Base-by-base conservation (phyloP, 2,113 vertebrate genomes). In the Protobothrops mucrosquamatus region DNA sequence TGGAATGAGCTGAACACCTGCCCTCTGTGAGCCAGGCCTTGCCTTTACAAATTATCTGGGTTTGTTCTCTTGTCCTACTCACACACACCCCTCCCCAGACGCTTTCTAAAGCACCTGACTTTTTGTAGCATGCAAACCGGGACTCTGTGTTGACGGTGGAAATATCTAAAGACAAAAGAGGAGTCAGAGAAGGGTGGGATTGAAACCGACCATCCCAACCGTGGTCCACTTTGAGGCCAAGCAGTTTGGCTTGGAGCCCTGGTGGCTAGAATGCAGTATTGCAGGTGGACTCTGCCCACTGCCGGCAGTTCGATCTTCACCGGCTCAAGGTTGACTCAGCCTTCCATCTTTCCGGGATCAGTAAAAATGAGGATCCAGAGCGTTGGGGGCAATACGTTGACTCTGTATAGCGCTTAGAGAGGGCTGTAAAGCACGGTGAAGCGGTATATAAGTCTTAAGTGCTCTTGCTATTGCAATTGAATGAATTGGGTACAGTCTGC, bases 131-230 rank as follows among this genome's bases (percentile, higher is more conserved):
- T 0, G 1, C 29, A 34, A 34, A 14, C 4, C 43, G 12, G 0
- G 20, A 14, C 23, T 9, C 7, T 56, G 34, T 85, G 23, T 24
- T 85, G 6, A 20, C 24, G 0, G 52, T 90, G 46, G 52, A 85
- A 51, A 55, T 12, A 29, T 11, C 11, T 51, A 55, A n/a, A 56
- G 56, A 18, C 5, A 0, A 24, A 39, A 54, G 14, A 15, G 2
- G 34, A 51, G 24, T 39, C 22, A 14, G 3, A 48, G 29, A 3
- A 18, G 64, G 15, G 10, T 55, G 10, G 85, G 87, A 46, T 8
- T 1, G 22, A 0, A 12, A 87, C 11, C 6, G 4, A 3, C 46
- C 56, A 0, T 7, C 2, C 8, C 12, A 34, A 22, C 1, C 48
- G 39, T 2, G 18, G 3, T 22, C 54, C 39, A 2, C 26, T 4